Conservation (phyloP, 2,797 vertebrate genomes). For the Selene dorsalis region DNA sequence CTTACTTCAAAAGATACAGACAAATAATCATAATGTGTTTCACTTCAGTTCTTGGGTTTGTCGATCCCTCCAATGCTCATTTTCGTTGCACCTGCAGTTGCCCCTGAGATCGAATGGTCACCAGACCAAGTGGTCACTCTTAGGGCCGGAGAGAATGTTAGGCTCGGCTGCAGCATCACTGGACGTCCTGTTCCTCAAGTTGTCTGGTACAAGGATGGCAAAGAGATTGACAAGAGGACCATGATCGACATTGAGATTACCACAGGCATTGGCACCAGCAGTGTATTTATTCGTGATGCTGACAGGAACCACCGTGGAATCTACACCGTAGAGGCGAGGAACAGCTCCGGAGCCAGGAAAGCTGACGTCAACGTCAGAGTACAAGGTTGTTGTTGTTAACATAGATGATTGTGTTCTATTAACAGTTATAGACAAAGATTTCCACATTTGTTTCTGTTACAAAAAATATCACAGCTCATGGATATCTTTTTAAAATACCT, state of each 20-base stretch:
- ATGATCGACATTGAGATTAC: constrained; percentile 89
- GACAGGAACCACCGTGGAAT: constrained; percentile 93
- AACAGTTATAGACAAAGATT: background rate
- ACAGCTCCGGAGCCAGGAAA: constrained; percentile 90
- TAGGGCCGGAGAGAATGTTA: constrained; percentile 94
- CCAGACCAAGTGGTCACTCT: constrained; percentile 90
- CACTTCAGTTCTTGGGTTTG: background rate
- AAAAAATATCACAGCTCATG: background rate
- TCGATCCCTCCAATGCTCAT: background rate
- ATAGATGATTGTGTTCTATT: background rate
- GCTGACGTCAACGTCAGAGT: constrained; percentile 95
- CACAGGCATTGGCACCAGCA: constrained; percentile 90
- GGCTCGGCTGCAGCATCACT: constrained; percentile 89
- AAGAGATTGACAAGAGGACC: constrained; percentile 93
- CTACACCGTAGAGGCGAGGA: constrained; percentile 96
- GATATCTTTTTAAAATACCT: background rate
- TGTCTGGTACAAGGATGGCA: constrained; percentile 95
- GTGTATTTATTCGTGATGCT: constrained; percentile 92
- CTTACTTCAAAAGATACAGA: background rate
- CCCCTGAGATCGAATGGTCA: constrained; percentile 93
- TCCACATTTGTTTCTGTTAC: background rate
- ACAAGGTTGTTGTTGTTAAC: constrained; percentile 86
- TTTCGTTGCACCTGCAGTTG: constrained; percentile 81
- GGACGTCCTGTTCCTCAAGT: constrained; percentile 95
- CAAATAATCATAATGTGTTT: background rate